phyloP scores from a whole-genome alignment of 2,797 vertebrate species.

The Chromis chromis region DNA sequence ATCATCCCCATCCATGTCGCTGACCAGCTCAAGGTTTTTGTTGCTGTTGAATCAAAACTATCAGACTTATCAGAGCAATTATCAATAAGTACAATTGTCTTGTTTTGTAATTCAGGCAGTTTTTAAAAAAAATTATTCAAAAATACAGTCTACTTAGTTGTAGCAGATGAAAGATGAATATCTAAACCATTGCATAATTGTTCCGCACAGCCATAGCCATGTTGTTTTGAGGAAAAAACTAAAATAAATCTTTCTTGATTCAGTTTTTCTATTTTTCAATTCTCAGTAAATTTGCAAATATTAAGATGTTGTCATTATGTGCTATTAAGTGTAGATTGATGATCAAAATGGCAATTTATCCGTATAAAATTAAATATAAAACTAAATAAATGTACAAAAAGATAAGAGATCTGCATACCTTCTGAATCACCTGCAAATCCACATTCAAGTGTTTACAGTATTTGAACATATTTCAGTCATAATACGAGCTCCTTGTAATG shows the following conservation, averaged over 20 bases:
- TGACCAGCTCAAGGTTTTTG: conserved; percentile 92
- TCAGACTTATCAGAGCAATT: background rate
- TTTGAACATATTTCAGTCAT: conserved; percentile 9
- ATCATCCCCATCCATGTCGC: conserved; percentile 98
- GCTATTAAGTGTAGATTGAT: too few species aligned
- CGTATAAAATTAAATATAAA: background rate
- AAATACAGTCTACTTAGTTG: too few species aligned
- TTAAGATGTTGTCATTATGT: background rate
- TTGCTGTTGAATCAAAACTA: conserved; percentile 23
- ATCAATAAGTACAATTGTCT: background rate
- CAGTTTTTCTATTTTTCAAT: background rate
- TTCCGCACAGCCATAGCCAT: background rate
- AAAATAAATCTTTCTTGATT: background rate
- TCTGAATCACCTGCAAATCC: background rate
- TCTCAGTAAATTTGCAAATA: background rate
- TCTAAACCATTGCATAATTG: too few species aligned
- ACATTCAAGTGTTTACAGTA: background rate
- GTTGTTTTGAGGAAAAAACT: background rate
- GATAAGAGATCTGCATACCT: background rate
- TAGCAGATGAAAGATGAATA: background rate
- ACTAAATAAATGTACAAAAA: background rate
- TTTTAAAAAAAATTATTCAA: background rate
- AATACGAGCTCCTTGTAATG: conserved; percentile 1
- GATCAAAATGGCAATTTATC: too few species aligned
- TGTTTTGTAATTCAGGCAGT: background rate